These are phyloP conservation scores for Montipora foliosa DNA, from an alignment of 64 coral and sea anemone genomes.

Conservation along the genomic window DNA sequence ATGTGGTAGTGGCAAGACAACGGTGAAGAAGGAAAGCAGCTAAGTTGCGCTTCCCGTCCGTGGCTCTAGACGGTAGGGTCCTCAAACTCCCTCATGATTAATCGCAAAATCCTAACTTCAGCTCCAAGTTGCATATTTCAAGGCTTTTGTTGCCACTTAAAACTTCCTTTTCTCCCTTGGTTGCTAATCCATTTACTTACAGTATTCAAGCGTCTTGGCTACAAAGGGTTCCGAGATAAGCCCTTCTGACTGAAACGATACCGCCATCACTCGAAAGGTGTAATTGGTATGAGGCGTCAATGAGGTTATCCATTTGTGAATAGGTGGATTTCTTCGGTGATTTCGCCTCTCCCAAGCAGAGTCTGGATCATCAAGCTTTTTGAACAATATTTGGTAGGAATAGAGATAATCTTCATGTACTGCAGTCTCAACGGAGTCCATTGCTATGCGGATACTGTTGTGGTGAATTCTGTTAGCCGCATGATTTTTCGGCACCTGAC, in stretches of 20 bases:
- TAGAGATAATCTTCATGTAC: conserved; percentile 8
- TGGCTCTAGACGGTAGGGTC: too few relatives aligned
- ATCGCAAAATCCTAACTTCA: too few relatives aligned
- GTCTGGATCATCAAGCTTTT: conserved; percentile 9
- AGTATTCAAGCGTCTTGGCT: neutral
- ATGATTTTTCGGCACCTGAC: conserved; percentile 14
- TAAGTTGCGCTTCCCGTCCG: too few relatives aligned
- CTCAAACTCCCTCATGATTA: too few relatives aligned
- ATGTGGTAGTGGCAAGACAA: too few relatives aligned
- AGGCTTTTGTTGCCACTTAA: too few relatives aligned
- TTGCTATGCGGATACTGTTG: neutral
- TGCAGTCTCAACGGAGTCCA: neutral
- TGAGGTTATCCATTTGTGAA: neutral
- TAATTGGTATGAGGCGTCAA: conserved; percentile 18
- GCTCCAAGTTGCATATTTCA: too few relatives aligned
- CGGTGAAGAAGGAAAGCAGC: too few relatives aligned
- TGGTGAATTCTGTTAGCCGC: neutral
- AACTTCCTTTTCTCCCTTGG: neutral
- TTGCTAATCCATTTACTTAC: neutral
- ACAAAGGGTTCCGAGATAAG: neutral
- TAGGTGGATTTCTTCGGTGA: neutral
- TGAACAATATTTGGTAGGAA: conserved; percentile 2
- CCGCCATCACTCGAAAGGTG: conserved; percentile 20
- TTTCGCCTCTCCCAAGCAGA: neutral
- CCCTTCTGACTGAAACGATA: conserved; percentile 11